Evolutionary conservation across 2,797 vertebrate genomes (phyloP).

Genomic region (Protosalanx chinensis): DNA sequence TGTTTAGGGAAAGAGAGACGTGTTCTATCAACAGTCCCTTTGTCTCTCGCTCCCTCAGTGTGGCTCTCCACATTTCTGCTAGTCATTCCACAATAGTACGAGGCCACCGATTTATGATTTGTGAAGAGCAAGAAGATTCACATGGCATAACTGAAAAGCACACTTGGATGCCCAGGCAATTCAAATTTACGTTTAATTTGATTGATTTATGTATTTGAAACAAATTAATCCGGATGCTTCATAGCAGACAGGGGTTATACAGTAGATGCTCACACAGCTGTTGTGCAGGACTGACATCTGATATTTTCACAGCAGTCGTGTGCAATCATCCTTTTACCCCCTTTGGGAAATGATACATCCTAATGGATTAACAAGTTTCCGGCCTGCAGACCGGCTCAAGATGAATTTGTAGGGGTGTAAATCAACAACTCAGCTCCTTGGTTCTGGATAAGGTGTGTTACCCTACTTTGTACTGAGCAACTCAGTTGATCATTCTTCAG

Average conservation of each 20-base stretch:
- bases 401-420: constrained; percentile 12
- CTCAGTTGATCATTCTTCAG: too few relatives aligned
- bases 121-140: too few relatives aligned
- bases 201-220: too few relatives aligned
- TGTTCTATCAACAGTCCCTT: too few relatives aligned
- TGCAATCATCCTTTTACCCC: constrained; percentile 39
- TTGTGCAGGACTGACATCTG: constrained; percentile 35
- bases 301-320: constrained; percentile 32
- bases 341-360: constrained; percentile 31
- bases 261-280: constrained; percentile 9
- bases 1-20: neutral
- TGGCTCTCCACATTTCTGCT: neutral
- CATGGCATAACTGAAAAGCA: too few relatives aligned
- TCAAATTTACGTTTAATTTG: neutral
- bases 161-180: neutral
- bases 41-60: neutral
- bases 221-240: too few relatives aligned
- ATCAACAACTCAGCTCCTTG: constrained; percentile 14
- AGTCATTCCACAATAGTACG: neutral
- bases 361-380: constrained; percentile 20
- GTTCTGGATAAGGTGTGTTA: neutral
- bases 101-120: too few relatives aligned
- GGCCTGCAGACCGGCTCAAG: constrained; percentile 21
- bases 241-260: neutral
- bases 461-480: too few relatives aligned